phyloP scores from a whole-genome alignment of 2,797 vertebrate species.

The Acrossocheilus fasciatus region DNA sequence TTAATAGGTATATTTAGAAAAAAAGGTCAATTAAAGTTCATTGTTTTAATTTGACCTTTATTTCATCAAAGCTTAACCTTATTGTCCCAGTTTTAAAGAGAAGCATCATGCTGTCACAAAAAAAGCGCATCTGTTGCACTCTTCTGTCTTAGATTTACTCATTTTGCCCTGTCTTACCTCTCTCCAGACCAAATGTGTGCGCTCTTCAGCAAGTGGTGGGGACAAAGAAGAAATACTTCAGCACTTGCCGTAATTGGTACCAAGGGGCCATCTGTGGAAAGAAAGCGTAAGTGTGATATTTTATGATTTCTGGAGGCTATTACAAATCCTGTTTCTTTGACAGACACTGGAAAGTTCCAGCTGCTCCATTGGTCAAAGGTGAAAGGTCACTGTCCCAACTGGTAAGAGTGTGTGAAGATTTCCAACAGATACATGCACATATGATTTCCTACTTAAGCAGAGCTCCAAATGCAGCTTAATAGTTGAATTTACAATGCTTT shows the following conservation, averaged over 20 bases:
- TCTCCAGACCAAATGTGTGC: constrained; percentile 90
- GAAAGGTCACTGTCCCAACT: constrained; percentile 24
- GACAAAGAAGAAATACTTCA: constrained; percentile 98
- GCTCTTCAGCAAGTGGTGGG: constrained; percentile 96
- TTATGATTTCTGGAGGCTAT: constrained; percentile 53
- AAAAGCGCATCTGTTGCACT: background rate
- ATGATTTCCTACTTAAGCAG: constrained; percentile 21
- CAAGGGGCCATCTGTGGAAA: constrained; percentile 94
- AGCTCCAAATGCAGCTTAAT: background rate
- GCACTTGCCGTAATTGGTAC: constrained; percentile 98
- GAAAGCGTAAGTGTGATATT: constrained; percentile 90
- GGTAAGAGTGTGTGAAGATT: background rate
- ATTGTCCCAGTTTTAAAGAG: background rate
- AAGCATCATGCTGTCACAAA: background rate
- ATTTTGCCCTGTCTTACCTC: constrained; percentile 41
- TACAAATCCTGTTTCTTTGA: constrained; percentile 33
- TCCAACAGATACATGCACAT: constrained; percentile 5
- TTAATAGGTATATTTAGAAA: background rate
- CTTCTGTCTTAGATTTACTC: background rate
- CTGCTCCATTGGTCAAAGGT: constrained; percentile 35
- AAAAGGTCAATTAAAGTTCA: background rate
- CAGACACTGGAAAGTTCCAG: constrained; percentile 16
- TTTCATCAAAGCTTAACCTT: background rate
- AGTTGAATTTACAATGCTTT: background rate
- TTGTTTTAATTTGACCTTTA: background rate